Evolutionary conservation across 35 echinoderm and acorn worm genomes (phyloP), one percentile per base, ranked within the genome.

Genomic region (Lytechinus pictus): DNA sequence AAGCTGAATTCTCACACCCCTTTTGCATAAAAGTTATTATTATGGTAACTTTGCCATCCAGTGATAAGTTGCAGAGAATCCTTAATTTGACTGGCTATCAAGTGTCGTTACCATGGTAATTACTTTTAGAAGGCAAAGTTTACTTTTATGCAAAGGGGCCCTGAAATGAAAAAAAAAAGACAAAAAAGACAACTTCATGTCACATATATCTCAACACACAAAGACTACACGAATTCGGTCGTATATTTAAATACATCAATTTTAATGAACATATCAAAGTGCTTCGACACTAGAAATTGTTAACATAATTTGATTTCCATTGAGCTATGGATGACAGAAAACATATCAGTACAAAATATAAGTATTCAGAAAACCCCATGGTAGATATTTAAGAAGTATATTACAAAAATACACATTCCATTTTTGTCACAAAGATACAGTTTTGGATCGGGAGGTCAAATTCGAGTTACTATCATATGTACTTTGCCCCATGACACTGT

Each of bases 231-330:
- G 33, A 44, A 44, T 44, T 79, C 66, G 66, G 66, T n/a, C 8
- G 66, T 79, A 79, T 24, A 79, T 24, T 79, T 19, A 79, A 79
- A 79, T 79, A 27, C 16, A 79, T 79, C 19, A 24, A 79, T 79
- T 79, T 79, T 79, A 79, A 79, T 79, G 66, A 79, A n/a, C 33
- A 44, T 79, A 79, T 79, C 66, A 79, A n/a, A 79, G 66, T 79
- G 66, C 66, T 79, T 79, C n/a, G 66, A 19, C 19, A 79, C 21
- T 79, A 19, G 16, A 79, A 79, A 79, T 79, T 79, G 66, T 4
- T 79, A 79, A 79, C 66, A 79, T 79, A 79, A 79, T 79, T 79
- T n/a, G 16, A 79, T 4, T 24, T 24, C 66, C 21, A 79, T 24
- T n/a, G 33, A 79, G 19, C 16, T 24, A 24, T 24, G 21, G 66